These are phyloP conservation scores for Nanger granti DNA, from an alignment of 2,113 vertebrate species.

Conservation along the genomic window DNA sequence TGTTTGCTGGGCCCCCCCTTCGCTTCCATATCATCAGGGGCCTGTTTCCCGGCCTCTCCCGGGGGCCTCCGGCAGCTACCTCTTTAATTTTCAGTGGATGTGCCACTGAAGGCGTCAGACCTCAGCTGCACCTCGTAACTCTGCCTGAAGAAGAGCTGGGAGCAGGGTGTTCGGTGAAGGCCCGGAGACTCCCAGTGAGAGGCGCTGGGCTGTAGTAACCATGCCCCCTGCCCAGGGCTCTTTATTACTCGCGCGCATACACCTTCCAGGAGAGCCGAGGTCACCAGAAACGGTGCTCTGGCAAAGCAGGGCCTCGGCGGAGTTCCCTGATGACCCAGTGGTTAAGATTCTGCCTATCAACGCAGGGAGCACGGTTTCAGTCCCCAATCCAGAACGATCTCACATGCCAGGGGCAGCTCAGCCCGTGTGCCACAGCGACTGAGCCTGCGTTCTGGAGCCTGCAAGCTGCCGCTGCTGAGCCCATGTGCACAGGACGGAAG, in stretches of 20 bases:
- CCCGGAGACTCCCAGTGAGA: not conserved
- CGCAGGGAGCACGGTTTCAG: not conserved
- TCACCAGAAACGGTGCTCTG: not conserved
- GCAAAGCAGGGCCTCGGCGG: not conserved
- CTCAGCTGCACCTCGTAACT: fast-evolving
- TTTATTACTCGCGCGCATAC: fast-evolving
- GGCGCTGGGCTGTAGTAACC: fast-evolving
- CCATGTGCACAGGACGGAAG: not conserved
- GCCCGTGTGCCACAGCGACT: not conserved
- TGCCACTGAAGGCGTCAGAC: too few species aligned
- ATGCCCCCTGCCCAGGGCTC: not conserved
- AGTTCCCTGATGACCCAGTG: not conserved
- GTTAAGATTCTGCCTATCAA: not conserved
- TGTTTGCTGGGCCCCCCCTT: not conserved
- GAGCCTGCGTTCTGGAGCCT: not conserved
- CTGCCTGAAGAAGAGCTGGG: too few species aligned
- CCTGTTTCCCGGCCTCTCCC: not conserved
- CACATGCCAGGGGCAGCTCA: not conserved
- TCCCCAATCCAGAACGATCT: not conserved
- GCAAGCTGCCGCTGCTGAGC: not conserved
- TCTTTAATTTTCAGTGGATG: not conserved
- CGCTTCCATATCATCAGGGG: not conserved
- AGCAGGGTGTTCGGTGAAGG: not conserved
- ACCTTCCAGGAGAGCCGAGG: not conserved
- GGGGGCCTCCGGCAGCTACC: not conserved